Evolutionary conservation across 2,888 invertebrate genomes (phyloP), one percentile per base, ranked within the genome.

Genomic region (Schizaphis graminum): DNA sequence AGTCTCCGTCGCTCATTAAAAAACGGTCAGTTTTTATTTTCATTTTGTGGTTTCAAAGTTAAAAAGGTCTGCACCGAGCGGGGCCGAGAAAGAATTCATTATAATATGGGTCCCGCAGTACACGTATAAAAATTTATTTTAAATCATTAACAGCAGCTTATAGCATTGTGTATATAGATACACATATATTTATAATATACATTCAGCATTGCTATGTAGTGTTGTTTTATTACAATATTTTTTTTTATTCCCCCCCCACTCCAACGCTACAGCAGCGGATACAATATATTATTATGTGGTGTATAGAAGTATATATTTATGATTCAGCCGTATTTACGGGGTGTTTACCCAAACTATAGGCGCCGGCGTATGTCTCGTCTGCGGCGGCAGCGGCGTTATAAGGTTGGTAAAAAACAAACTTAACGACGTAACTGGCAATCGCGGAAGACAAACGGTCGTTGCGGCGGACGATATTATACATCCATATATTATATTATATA

Each of bases 191-290:
- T 44, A 44, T 3, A 61, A 53, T n/a, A 13, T 3, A n/a, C 1
- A 67, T n/a, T 8, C n/a, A 67, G 67, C 16, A 21, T 53, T 21
- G 53, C 53, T 53, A 47, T 47, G 16, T 44, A 90, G 89, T 93
- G 84, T 85, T 85, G 77, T 89, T 93, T 93, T 90, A 93, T 90
- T 85, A 93, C 85, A 49, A 90, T 47, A 28, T 85, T 93, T 85
- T 90, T 89, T 56, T 53, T 56, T 13, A 24, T 21, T n/a, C 35
- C 47, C 56, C n/a, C 35, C 21, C 56, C 21, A 44, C 84, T 47
- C 53, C 53, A 26, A 35, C 41, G 3, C 67, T 41, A 44, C 26
- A 16, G 41, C 41, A 26, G 41, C 21, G 49, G 26, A 11, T 53
- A 53, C 10, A 35, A 26, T 21, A 53, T 88, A 88, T 35, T 53